These are phyloP conservation scores for Craseonycteris thonglongyai DNA, from an alignment of 2,113 vertebrate genomes.

Conservation along the genomic window DNA sequence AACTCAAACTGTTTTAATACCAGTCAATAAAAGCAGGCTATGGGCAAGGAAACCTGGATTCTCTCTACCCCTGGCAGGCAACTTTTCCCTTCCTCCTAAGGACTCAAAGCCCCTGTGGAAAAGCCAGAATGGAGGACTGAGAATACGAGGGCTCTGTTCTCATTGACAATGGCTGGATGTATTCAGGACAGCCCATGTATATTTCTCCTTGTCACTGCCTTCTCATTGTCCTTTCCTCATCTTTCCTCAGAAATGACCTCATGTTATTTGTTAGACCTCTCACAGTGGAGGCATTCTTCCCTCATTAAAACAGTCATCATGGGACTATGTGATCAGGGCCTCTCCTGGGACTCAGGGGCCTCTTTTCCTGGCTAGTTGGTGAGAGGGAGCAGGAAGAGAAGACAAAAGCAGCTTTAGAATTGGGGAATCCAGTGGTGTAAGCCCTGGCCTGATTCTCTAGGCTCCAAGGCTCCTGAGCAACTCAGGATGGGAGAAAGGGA, in stretches of 20 bases:
- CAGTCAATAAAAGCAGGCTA: neutral
- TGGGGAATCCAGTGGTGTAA: neutral
- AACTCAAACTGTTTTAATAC: neutral
- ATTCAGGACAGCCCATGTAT: too few species aligned
- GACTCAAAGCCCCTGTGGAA: neutral
- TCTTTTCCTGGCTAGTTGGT: neutral
- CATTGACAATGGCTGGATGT: too few species aligned
- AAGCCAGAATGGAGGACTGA: neutral
- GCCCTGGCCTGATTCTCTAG: neutral
- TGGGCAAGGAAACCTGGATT: neutral
- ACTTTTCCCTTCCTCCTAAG: neutral
- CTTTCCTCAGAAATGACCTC: neutral
- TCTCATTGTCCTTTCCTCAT: neutral
- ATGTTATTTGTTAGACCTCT: neutral
- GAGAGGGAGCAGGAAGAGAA: neutral
- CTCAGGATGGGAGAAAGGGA: neutral
- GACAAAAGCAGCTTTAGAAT: neutral
- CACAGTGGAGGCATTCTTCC: neutral
- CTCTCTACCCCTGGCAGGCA: neutral
- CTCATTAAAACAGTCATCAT: neutral
- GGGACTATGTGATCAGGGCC: neutral
- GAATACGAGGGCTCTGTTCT: too few species aligned
- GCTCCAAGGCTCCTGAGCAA: neutral
- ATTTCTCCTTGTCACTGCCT: neutral
- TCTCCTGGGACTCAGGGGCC: neutral